phyloP scores from a whole-genome alignment of 2,113 vertebrate genomes.

The Brienomyrus longianalis region DNA sequence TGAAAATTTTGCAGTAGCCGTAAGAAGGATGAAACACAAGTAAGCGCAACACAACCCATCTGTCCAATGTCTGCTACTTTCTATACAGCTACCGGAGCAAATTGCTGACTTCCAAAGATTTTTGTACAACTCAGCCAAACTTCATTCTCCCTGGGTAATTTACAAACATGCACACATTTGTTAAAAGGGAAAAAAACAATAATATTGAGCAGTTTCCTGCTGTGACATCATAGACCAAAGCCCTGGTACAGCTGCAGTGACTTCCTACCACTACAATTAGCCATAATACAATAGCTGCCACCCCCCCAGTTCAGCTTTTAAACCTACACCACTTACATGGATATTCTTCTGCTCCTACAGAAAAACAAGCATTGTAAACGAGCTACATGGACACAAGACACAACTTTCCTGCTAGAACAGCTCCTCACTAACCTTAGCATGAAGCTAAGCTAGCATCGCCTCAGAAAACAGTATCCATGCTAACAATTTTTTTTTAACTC shows the following conservation, averaged over 20 bases:
- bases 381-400: neutral
- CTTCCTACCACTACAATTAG: neutral
- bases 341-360: neutral
- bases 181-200: neutral
- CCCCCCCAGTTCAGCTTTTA: neutral
- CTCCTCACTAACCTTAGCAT: neutral
- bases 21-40: neutral
- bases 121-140: neutral
- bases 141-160: neutral
- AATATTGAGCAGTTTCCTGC: neutral
- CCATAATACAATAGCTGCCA: neutral
- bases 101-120: neutral
- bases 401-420: neutral
- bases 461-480: neutral
- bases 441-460: neutral
- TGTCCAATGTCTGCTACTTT: neutral
- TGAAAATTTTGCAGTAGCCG: neutral
- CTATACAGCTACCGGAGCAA: neutral
- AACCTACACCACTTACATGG: neutral
- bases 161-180: neutral
- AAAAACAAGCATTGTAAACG: neutral
- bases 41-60: neutral
- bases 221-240: slow-evolving; percentile 6
- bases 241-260: neutral
- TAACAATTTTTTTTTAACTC: neutral